phyloP scores from a whole-genome alignment of 1,140 invertebrate species.

The Caenorhabditis elegans region WBcel235 BX284605.5:2148001-2148500 shows the following conservation, averaged over 20 bases:
- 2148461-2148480: not conserved
- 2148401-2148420: no score
- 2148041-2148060: not conserved
- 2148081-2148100: not conserved
- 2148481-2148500: not conserved
- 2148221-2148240: not conserved
- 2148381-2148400: not conserved
- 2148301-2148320: not conserved
- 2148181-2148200: not conserved
- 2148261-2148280: not conserved
- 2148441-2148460: no score
- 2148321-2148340: not conserved
- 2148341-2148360: not conserved
- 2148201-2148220: not conserved
- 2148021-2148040: not conserved
- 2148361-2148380: not conserved
- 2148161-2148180: not conserved
- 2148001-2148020: not conserved
- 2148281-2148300: not conserved
- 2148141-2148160: not conserved
- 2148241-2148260: not conserved
- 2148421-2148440: no score
- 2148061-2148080: not conserved
- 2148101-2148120: not conserved
- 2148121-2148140: not conserved